These are phyloP conservation scores for Melanostoma scalare DNA, from an alignment of 2,888 invertebrate species.

Conservation along the genomic window DNA sequence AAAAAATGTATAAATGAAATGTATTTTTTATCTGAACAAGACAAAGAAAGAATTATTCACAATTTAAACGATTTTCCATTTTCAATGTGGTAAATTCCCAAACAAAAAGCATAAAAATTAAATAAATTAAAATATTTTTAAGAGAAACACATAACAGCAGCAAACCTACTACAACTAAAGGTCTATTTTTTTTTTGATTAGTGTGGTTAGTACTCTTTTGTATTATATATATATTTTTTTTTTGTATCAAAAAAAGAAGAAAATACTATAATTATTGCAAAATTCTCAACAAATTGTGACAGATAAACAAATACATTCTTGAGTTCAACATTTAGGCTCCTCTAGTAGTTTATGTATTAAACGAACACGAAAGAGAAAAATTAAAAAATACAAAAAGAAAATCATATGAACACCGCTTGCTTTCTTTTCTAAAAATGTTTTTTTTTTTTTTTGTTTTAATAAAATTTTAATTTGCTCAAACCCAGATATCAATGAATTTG, in stretches of 20 bases:
- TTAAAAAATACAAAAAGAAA: slow-evolving; percentile 19
- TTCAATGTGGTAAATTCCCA: slow-evolving; percentile 48
- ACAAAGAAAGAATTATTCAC: background rate
- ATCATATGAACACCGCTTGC: slow-evolving; percentile 43
- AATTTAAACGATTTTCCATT: background rate
- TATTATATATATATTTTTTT: slow-evolving; percentile 36
- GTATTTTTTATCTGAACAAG: background rate
- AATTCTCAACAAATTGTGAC: slow-evolving; percentile 70
- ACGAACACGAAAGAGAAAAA: slow-evolving; percentile 54
- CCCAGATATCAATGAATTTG: background rate
- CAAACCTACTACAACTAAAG: slow-evolving; percentile 72
- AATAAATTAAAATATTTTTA: slow-evolving; percentile 39
- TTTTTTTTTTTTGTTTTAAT: background rate
- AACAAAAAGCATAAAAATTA: slow-evolving; percentile 49
- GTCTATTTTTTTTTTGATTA: slow-evolving; percentile 57
- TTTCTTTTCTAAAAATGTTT: slow-evolving; percentile 20
- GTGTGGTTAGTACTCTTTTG: slow-evolving; percentile 54
- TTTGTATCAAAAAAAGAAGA: slow-evolving; percentile 33
- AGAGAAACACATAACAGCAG: slow-evolving; percentile 71
- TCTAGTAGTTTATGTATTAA: slow-evolving; percentile 63
- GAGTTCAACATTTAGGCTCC: slow-evolving; percentile 75
- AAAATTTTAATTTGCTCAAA: slow-evolving; percentile 24
- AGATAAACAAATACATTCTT: slow-evolving; percentile 73
- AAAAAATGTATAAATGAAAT: background rate
- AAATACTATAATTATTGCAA: slow-evolving; percentile 66